Base-by-base conservation (phyloP, 2,888 invertebrate species). In the Chymomyza procnemis region DNA sequence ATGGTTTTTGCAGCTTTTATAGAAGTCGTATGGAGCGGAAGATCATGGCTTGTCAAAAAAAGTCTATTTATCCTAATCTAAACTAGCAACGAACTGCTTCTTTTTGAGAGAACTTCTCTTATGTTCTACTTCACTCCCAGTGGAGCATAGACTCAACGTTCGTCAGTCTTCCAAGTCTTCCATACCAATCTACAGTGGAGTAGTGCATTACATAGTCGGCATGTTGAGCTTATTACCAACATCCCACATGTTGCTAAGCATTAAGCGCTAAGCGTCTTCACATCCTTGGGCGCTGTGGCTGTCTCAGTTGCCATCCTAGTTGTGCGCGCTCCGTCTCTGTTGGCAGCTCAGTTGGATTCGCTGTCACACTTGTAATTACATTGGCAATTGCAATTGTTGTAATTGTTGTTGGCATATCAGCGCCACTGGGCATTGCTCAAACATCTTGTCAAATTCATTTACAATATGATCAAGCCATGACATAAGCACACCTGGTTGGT, bases 391-490 rank as follows among this genome's bases (percentile, higher is more conserved):
- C 74, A 34, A 87, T 87, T 87, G 78, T 82, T 86, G 87, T 81
- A 80, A 80, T 81, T 85, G 85, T 80, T 87, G 85, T 82, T 87
- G 87, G 85, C 87, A 81, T 81, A 85, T 87, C 67, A 48, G 74
- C 82, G 79, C 79, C 82, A 72, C 55, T 67, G 68, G 78, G 65
- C 67, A 69, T 19, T 55, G 54, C 75, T 66, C 61, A 46, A 79
- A 77, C 84, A 85, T 85, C 83, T 83, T 80, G 85, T 87, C 76
- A 87, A 82, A 82, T 80, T 85, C 75, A 85, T 85, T 82, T 83
- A 76, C 72, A 74, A 83, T 67, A 70, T 70, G 74, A 70, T 75
- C 61, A 67, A 65, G 18, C 55, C 69, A 65, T 78, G 68, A 74
- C 74, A 67, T 67, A 72, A 76, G 62, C 68, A 58, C 18, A 18